Evolutionary conservation across 2,113 vertebrate species (phyloP), one percentile per base, ranked within the genome.

Genomic region (Grus americana): DNA sequence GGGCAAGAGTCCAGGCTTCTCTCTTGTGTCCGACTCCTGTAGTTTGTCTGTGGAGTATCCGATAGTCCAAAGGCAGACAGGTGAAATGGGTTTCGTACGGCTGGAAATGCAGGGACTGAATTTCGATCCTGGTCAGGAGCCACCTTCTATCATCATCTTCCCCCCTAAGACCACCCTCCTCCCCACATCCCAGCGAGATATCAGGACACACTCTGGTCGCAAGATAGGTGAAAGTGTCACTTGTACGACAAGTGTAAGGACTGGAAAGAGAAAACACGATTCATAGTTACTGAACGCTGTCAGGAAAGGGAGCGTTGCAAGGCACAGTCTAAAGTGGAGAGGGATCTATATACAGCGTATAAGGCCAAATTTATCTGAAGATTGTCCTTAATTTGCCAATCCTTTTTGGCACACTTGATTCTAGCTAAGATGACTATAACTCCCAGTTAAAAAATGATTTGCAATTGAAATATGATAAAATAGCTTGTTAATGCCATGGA

Each of bases 381-480:
- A 90, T 58, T n/a, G 54, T 65, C 78, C 61, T 91, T 96, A 67
- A 74, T 72, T 91, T 84, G 70, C 82, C 76, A 75, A 18, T 27
- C 42, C 23, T 75, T 78, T 61, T 79, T 92, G 93, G 91, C 59
- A 74, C 89, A 65, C 57, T 42, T 40, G 57, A 47, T 72, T 79
- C 49, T 65, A 89, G 67, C 73, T 73, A 76, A 57, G 32, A 83
- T 62, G 24, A 70, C 6, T 80, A 34, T 24, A 88, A 49, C 21
- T 78, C 23, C 6, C 17, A 66, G 72, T 83, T 79, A 29, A 76
- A 92, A 93, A 82, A 66, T 32, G 0, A 93, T 94, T 97, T 97
- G 75, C 94, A 97, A 88, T 70, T 95, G 89, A 97, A 96, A 97
- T 95, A 76, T 30, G 78, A 96, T 83, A 88, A 46, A 94, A 95